Percentiles rank a stretch among this genome's conserved stretches.
phyloP scores from a whole-genome alignment of 2,888 invertebrate genomes.

The Drosophila rellima region DNA sequence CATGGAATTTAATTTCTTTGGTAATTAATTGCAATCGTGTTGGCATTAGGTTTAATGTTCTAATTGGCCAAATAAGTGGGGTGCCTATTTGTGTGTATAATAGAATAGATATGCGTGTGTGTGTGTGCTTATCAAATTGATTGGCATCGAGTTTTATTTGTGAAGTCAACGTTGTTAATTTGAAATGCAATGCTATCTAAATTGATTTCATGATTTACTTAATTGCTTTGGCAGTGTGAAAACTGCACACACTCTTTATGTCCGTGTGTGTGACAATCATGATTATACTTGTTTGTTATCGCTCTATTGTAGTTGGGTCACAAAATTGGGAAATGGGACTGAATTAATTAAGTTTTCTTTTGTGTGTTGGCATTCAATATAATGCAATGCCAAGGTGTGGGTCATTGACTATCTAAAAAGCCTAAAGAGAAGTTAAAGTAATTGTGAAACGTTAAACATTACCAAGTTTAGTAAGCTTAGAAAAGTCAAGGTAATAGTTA shows the following conservation, averaged over 20 bases:
- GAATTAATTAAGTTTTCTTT: constrained; percentile 25
- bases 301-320: constrained; percentile 24
- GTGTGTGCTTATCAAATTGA: constrained; percentile 40
- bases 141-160: constrained; percentile 57
- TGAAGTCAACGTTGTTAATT: constrained; percentile 55
- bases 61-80: constrained; percentile 64
- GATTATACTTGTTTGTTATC: constrained; percentile 22
- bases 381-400: constrained; percentile 5
- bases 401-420: background rate
- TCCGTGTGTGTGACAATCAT: background rate
- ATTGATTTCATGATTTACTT: constrained; percentile 68
- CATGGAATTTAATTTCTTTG: constrained; percentile 80
- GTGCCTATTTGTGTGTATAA: constrained; percentile 3
- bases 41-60: constrained; percentile 79
- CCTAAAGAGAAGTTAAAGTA: no score
- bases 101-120: constrained; percentile 5
- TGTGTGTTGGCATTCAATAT: constrained; percentile 18
- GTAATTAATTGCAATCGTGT: constrained; percentile 82
- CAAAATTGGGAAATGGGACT: constrained; percentile 14
- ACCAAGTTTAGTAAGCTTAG: no score
- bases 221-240: constrained; percentile 37
- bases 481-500: no score
- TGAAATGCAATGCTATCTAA: constrained; percentile 49
- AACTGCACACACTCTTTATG: background rate
- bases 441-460: no score